phyloP scores from a whole-genome alignment of 2,113 vertebrate genomes.

The Picathartes gymnocephalus region DNA sequence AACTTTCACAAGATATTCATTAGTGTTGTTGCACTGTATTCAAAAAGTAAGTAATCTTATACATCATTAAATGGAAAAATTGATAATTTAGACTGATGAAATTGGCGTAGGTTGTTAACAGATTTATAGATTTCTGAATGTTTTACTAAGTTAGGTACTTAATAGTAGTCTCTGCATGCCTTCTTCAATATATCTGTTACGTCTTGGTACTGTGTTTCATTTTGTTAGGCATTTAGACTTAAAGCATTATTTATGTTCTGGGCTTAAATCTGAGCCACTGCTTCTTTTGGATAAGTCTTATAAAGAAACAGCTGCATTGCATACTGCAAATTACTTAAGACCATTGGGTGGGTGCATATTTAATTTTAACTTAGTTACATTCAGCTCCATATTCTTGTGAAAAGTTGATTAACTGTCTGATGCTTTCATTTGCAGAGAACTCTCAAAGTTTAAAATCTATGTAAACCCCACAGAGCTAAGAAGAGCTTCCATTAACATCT shows the following conservation, averaged over 20 bases:
- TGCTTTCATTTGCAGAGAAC: conserved; percentile 79
- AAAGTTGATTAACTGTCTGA: not conserved
- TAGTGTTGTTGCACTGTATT: not conserved
- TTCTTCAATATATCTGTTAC: not conserved
- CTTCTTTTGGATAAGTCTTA: not conserved
- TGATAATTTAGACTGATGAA: not conserved
- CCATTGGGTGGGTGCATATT: not conserved
- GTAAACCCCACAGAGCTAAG: conserved; percentile 93
- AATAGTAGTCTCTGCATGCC: not conserved
- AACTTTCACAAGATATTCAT: not conserved
- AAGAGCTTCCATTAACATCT: conserved; percentile 93
- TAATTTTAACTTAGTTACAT: not conserved
- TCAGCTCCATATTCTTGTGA: not conserved
- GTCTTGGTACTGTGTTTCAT: not conserved
- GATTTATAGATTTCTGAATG: not conserved
- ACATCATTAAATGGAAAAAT: not conserved
- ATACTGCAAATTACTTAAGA: not conserved
- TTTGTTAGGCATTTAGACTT: not conserved
- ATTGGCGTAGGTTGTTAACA: not conserved
- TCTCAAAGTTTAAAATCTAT: conserved; percentile 95
- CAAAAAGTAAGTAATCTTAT: not conserved
- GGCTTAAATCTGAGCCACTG: not conserved
- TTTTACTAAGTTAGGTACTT: not conserved
- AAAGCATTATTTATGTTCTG: not conserved
- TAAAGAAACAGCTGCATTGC: not conserved